Conservation (phyloP, 30 jellyfish, hydroid and myxozoan species). For the Turritopsis dohrnii region DNA sequence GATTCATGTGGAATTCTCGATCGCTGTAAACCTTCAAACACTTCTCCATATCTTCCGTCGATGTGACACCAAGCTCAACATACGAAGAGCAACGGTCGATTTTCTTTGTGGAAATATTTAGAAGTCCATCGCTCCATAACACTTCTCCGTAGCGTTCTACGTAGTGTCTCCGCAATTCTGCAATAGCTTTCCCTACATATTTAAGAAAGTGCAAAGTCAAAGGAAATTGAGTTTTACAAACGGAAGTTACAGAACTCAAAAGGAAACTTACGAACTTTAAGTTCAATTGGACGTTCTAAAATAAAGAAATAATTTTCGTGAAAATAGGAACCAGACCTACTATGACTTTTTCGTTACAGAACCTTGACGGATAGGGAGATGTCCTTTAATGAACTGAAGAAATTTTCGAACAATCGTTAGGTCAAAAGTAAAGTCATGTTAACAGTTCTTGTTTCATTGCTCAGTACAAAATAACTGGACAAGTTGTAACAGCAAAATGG, state of each 20-base stretch:
- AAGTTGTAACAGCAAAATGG: too few species aligned
- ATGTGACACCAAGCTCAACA: conserved; percentile 11
- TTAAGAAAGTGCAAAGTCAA: not conserved
- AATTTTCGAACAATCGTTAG: too few species aligned
- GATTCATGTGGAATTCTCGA: conserved; percentile 16
- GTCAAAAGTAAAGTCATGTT: too few species aligned
- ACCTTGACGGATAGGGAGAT: too few species aligned
- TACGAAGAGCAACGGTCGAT: not conserved
- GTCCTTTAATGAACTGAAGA: not conserved
- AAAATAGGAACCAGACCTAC: too few species aligned
- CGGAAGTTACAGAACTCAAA: not conserved
- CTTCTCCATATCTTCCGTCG: not conserved
- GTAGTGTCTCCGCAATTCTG: not conserved
- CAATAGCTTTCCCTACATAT: not conserved
- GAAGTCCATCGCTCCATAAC: not conserved
- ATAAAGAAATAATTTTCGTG: too few species aligned
- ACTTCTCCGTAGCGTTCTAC: not conserved
- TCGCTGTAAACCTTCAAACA: not conserved
- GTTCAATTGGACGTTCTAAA: not conserved
- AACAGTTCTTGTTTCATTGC: too few species aligned
- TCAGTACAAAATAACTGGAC: too few species aligned
- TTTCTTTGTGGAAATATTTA: not conserved
- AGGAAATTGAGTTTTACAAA: not conserved
- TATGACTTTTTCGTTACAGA: too few species aligned
- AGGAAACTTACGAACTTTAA: not conserved